Percentiles rank a stretch among this genome's conserved stretches.
Evolutionary conservation across 1,140 invertebrate genomes (phyloP).

Genomic region (Brevipalpus yothersi): DNA sequence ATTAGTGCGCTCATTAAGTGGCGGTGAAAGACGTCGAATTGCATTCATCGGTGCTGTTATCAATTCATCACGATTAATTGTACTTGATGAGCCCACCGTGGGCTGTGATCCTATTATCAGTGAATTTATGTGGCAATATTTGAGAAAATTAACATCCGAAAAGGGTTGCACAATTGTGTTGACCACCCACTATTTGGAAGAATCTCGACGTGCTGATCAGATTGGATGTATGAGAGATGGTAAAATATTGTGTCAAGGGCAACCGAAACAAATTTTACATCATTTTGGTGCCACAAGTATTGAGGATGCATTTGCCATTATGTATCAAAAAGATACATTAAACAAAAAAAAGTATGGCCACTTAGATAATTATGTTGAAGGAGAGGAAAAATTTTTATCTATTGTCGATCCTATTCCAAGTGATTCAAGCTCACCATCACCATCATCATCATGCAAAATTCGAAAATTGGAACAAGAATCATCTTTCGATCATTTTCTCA

Average conservation of each 20-base stretch:
- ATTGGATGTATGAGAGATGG: constrained; percentile 26
- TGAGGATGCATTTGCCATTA: neutral
- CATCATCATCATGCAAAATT: no score
- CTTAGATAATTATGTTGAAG: no score
- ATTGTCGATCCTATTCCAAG: no score
- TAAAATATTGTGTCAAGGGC: constrained; percentile 49
- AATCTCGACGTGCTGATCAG: constrained; percentile 18
- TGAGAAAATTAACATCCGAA: constrained; percentile 51
- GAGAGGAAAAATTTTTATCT: no score
- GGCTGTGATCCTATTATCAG: constrained; percentile 66
- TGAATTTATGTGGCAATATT: constrained; percentile 40
- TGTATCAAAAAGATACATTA: neutral
- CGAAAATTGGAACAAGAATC: no score
- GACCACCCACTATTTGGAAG: constrained; percentile 24
- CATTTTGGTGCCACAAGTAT: neutral
- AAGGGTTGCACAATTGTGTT: constrained; percentile 22
- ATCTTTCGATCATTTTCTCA: no score
- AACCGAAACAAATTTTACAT: constrained; percentile 28
- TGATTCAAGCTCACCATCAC: no score
- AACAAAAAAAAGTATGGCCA: no score
- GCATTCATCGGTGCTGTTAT: constrained; percentile 75
- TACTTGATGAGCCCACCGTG: constrained; percentile 82
- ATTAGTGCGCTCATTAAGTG: constrained; percentile 29
- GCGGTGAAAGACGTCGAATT: constrained; percentile 70
- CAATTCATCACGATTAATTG: constrained; percentile 75